These are phyloP conservation scores for Rapana venosa DNA, from an alignment of 2,888 invertebrate species.

Conservation along the genomic window DNA sequence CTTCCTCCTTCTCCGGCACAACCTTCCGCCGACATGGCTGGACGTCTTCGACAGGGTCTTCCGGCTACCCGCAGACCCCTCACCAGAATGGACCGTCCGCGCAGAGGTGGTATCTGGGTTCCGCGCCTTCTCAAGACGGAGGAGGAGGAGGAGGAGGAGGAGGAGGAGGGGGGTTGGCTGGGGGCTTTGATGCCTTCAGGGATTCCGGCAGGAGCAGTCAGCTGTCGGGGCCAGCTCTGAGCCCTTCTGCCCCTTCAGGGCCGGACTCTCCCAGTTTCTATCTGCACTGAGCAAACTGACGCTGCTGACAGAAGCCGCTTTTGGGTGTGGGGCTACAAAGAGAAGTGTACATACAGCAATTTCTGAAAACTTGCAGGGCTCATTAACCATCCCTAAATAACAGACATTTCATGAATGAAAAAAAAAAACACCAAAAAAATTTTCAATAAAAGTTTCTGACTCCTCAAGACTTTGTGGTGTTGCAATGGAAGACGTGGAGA, in stretches of 20 bases:
- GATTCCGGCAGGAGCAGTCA: not conserved
- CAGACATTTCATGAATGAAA: too few species aligned
- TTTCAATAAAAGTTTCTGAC: too few species aligned
- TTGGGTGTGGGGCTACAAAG: not conserved
- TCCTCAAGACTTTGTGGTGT: too few species aligned
- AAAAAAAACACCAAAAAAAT: too few species aligned
- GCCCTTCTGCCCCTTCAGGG: not conserved
- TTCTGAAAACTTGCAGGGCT: too few species aligned
- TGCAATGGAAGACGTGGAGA: too few species aligned
- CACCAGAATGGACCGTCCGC: not conserved
- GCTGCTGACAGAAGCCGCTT: not conserved
- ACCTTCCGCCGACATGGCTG: not conserved
- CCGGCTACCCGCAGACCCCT: not conserved
- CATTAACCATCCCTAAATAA: too few species aligned
- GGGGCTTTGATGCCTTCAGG: not conserved
- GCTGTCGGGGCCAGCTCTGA: not conserved
- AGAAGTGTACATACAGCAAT: not conserved
- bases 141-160: not conserved
- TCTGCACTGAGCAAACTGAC: not conserved
- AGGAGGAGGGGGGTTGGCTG: not conserved
- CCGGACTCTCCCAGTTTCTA: not conserved
- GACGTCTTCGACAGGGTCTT: not conserved
- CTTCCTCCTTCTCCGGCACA: not conserved
- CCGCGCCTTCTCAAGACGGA: not conserved
- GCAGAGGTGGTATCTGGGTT: not conserved